Evolutionary conservation across 2,888 invertebrate genomes (phyloP), one percentile per base, ranked within the genome.

Genomic region (Galerucella nymphaeae): DNA sequence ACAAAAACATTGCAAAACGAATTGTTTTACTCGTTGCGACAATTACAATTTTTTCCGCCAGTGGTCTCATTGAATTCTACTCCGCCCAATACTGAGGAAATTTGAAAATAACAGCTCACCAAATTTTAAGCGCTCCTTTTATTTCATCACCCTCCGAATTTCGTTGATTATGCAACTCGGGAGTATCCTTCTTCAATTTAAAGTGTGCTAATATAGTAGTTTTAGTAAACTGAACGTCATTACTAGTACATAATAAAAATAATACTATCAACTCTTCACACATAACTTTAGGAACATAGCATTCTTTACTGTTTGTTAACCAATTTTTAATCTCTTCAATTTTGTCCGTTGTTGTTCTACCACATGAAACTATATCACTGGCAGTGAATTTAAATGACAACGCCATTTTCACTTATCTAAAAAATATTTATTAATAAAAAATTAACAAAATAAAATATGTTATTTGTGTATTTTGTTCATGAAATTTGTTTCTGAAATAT

Each of bases 221-320:
- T 82, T 90, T 90, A 0, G 90, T 90, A 67, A 88, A 88, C 13
- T 90, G 89, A 77, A 90, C 81, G 62, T 91, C 87, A 73, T 89
- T 90, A 74, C 90, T 89, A 83, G 92, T 92, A 65, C 92, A 91
- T 80, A 92, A 89, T 78, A 91, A 88, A 82, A 93, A 93, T 66
- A 91, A 84, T 20, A 91, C 88, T 71, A 93, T 86, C 82, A 91
- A 90, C 84, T 91, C 90, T 76, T 90, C 89, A 58, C 89, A 89
- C 79, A 82, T 42, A 2, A 66, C 65, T 13, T 62, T 48, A 11
- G 77, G 76, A 14, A 78, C 55, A 18, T 87, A 87, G n/a, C 89
- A 89, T 75, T 80, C 76, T 23, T 76, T 70, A 14, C 71, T 16
- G 38, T 67, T 73, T 5, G 53, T 53, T 45, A 83, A 62, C 82